Evolutionary conservation across 35 echinoderm and acorn worm species (phyloP).

Genomic region (Lytechinus variegatus): DNA sequence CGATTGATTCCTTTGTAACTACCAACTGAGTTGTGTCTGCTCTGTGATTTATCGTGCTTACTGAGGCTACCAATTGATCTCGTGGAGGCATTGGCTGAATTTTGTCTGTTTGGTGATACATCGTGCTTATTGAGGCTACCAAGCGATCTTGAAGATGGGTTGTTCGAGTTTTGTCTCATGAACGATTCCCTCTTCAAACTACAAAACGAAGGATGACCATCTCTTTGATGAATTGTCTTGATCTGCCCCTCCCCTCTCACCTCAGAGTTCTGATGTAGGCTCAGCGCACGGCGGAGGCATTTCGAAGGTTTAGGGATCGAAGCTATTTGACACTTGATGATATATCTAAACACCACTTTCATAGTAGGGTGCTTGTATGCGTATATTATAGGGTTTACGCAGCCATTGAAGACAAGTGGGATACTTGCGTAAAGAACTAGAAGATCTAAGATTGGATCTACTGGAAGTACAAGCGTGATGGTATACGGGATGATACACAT

Average conservation of each 20-base stretch:
- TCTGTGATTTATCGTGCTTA: too few relatives aligned
- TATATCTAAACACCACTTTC: constrained; percentile 75
- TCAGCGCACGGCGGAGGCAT: constrained; percentile 48
- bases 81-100: background rate
- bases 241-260: background rate
- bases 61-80: background rate
- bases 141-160: background rate
- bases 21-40: too few relatives aligned
- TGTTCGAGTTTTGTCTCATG: background rate
- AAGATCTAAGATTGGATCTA: constrained; percentile 60
- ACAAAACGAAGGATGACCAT: constrained; percentile 1
- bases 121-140: background rate
- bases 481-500: constrained; percentile 68
- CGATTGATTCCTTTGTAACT: background rate
- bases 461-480: constrained; percentile 61
- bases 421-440: constrained; percentile 65
- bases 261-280: background rate
- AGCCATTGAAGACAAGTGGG: constrained; percentile 67
- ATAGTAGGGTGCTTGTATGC: constrained; percentile 82
- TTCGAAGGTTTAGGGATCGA: constrained; percentile 78
- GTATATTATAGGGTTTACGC: constrained; percentile 82
- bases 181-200: background rate
- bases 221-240: background rate
- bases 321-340: constrained; percentile 59
- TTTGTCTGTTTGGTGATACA: background rate